Evolutionary conservation across 2,113 vertebrate species (phyloP), one percentile per base, ranked within the genome.

Genomic region (Otolemur garnettii): DNA sequence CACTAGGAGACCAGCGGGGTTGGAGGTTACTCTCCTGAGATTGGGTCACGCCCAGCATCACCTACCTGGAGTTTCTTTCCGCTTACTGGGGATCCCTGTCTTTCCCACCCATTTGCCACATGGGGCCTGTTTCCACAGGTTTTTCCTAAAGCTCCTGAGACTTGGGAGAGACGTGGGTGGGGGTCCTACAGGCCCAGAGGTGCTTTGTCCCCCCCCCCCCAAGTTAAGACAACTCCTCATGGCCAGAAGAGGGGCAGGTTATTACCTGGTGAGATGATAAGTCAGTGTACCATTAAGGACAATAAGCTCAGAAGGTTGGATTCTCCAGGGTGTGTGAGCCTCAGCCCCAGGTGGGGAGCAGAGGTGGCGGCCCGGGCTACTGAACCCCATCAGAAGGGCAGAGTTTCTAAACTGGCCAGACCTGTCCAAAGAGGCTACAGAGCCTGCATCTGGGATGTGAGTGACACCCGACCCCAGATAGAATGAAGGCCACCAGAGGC

Each of bases 201-300:
- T 21, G 5, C 24, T 3, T 55, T 33, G 6, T 72, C 19, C 55
- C 33, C 33, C 60, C 28, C 5, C 74, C 83, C 55, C 26, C 11
- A 15, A 6, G 33, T 12, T 26, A 72, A 10, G n/a, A 86, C 0
- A 1, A 79, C 55, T n/a, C 53, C 55, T 60, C 3, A 1, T 10
- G 60, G 10, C 60, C 24, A 4, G 66, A 10, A 53, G 7, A 26
- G 72, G 22, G 57, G 28, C 0, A 15, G 24, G 7, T 8, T 42
- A 38, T n/a, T 4, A 1, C 89, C 30, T 57, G 33, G 24, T 19
- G 60, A 90, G 6, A 77, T 8, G 15, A 21, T 88, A 93, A 80
- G 35, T 91, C 7, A 66, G 62, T 42, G 71, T 35, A 55, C n/a
- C 79, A 14, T 66, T 84, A 89, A 95, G 59, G 66, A 91, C 35